Conservation (phyloP, 2,113 vertebrate genomes). For the Desmodus rotundus region DNA sequence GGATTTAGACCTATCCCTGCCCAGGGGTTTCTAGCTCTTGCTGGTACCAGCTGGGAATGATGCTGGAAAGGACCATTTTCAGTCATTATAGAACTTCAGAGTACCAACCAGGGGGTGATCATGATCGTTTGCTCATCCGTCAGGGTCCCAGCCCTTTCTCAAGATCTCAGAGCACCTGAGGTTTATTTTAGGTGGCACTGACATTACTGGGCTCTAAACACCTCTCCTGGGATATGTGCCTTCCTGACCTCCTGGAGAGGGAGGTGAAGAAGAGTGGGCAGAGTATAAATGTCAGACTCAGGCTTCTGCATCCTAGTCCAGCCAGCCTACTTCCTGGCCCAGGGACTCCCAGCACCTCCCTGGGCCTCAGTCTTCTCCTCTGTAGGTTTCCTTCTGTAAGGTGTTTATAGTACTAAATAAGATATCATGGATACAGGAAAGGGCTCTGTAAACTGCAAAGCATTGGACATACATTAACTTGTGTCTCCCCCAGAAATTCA, state of each 20-base stretch:
- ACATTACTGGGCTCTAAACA: not conserved
- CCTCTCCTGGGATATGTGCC: not conserved
- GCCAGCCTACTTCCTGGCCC: not conserved
- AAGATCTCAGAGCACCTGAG: not conserved
- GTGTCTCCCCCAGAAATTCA: not conserved
- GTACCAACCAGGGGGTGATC: not conserved
- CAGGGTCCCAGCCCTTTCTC: not conserved
- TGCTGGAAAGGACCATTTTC: not conserved
- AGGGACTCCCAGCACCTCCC: not conserved
- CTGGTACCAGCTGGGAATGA: not conserved
- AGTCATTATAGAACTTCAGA: not conserved
- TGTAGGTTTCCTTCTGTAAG: not conserved
- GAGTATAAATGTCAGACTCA: not conserved
- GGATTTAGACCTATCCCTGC: not conserved
- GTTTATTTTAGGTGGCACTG: not conserved
- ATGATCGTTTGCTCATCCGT: not conserved
- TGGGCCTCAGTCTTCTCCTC: not conserved
- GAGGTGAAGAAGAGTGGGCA: not conserved
- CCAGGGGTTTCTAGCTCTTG: not conserved
- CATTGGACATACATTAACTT: rapidly evolving
- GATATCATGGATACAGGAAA: rapidly evolving
- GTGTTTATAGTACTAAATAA: not conserved
- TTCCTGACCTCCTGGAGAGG: not conserved
- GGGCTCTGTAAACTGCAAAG: not conserved
- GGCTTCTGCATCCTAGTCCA: not conserved